phyloP scores from a whole-genome alignment of 1,140 invertebrate species.

The Micrasema minimum region DNA sequence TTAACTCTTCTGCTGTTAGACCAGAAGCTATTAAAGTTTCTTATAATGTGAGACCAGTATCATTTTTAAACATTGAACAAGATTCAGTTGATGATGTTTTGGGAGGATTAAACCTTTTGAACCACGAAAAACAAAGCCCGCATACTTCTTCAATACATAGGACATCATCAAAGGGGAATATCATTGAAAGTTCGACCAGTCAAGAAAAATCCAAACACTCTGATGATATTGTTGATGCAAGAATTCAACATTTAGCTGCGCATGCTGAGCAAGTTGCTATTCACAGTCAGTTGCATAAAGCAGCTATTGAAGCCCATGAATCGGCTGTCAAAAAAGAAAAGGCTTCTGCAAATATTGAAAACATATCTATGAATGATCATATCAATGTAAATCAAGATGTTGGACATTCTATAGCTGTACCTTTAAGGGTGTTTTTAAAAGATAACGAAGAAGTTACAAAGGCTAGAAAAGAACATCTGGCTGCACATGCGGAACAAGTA shows the following conservation, averaged over 20 bases:
- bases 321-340: neutral
- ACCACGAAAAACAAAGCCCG: neutral
- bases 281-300: neutral
- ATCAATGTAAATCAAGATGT: no score
- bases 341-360: neutral
- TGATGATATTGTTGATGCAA: neutral
- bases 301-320: neutral
- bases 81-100: neutral
- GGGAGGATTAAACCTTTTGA: constrained; percentile 13
- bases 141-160: no score
- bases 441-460: neutral
- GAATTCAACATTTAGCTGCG: neutral
- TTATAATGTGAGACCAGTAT: neutral
- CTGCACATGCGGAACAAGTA: constrained; percentile 13
- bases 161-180: no score
- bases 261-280: constrained; percentile 8
- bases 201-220: neutral
- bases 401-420: no score
- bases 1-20: neutral
- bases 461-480: neutral
- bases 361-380: neutral
- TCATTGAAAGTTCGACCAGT: no score
- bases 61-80: constrained; percentile 16
- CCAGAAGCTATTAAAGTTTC: neutral
- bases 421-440: no score